Percentiles rank a stretch among this genome's conserved stretches.
phyloP scores from a whole-genome alignment of 2,113 vertebrate genomes.

The Peromyscus leucopus region DNA sequence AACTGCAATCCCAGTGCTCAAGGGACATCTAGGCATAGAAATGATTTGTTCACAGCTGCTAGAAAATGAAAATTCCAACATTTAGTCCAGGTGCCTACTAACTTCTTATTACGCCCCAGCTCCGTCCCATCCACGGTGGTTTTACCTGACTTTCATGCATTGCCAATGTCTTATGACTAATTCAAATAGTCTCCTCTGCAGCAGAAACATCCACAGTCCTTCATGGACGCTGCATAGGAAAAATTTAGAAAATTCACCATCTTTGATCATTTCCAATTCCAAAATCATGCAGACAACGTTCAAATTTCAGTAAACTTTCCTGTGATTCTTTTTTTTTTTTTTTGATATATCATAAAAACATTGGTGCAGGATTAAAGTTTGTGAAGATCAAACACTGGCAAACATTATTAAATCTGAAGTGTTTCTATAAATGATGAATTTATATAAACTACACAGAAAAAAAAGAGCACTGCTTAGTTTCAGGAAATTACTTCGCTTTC shows the following conservation, averaged over 20 bases:
- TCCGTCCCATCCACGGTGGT: neutral
- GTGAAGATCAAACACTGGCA: neutral
- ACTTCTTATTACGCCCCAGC: neutral
- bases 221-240: neutral
- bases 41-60: neutral
- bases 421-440: neutral
- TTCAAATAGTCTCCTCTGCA: neutral
- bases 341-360: neutral
- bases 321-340: neutral
- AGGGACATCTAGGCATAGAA: neutral
- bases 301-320: neutral
- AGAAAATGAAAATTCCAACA: slow-evolving; percentile 9
- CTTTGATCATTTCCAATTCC: neutral
- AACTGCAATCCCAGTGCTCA: neutral
- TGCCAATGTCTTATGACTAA: neutral
- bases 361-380: neutral
- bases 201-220: neutral
- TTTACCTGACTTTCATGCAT: neutral
- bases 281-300: neutral
- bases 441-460: neutral
- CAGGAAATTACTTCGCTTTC: neutral
- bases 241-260: slow-evolving; percentile 3
- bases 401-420: neutral
- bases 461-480: neutral
- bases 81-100: neutral